Evolutionary conservation across 1,140 invertebrate species (phyloP), one percentile per base, ranked within the genome.

Genomic region (Maconellicoccus hirsutus): DNA sequence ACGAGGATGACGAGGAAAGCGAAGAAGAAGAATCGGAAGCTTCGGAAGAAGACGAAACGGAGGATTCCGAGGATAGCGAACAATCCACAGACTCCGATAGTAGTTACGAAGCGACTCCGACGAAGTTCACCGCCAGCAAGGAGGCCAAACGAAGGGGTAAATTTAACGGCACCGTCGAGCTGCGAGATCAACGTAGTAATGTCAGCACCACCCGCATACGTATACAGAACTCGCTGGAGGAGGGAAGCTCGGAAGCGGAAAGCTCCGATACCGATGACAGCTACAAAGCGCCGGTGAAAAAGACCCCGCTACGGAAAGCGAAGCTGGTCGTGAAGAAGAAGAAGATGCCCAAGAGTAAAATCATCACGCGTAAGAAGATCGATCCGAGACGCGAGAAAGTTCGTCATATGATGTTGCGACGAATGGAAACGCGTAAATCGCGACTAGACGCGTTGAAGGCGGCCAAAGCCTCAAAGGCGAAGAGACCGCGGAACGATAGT

Each of bases 381-480:
- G 25, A 26, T 16, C 21, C 25, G 61, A 23, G 25, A 16, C 61
- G 61, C 21, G 61, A 25, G 25, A 66, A 66, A 66, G 10, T 66
- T 4, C 61, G 61, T 25, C 61, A 66, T 16, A 2, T 2, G 8
- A 66, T 66, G 10, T 16, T 66, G 10, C 2, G 61, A 23, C 61
- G 61, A 23, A 66, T 66, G 61, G 61, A 66, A 26, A 66, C 61
- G 3, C 61, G 61, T 66, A 66, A 66, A 19, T 66, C 61, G 3
- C 8, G 19, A 23, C 25, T 66, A 22, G 61, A 66, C 16, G 61
- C 61, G 1, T 10, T 23, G 22, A 23, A 26, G 10, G 25, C 61
- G 3, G 6, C 52, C 16, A 59, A n/a, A n/a, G n/a, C n/a, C n/a
- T 16, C 52, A 59, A 59, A 59, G 52, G 61, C 25, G 3, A 26